Percentiles rank a stretch among this genome's conserved stretches.
Evolutionary conservation across 2,113 vertebrate genomes (phyloP).

Genomic region (Amphiprion percula): DNA sequence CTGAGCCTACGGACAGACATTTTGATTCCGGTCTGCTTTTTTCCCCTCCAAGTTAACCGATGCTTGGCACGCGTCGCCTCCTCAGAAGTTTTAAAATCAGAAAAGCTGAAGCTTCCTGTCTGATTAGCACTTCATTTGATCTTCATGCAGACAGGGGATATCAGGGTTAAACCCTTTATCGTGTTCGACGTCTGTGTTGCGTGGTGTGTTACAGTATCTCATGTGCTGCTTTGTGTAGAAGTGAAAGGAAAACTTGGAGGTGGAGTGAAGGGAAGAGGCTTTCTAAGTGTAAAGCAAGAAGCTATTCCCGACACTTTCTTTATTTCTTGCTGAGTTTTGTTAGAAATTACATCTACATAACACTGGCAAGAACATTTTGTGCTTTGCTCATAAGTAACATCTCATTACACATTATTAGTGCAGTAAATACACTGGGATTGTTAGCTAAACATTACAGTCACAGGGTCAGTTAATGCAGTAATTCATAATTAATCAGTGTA

Average conservation of each 20-base stretch:
- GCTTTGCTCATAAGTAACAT: neutral
- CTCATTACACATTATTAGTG: neutral
- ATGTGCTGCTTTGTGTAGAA: conserved; percentile 1
- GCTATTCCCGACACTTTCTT: no score
- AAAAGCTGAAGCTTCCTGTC: conserved; percentile 20
- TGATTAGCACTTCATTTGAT: conserved; percentile 61
- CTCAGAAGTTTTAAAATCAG: conserved; percentile 25
- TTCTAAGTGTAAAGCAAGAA: neutral
- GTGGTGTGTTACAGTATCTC: conserved; percentile 14
- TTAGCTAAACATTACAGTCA: conserved; percentile 18
- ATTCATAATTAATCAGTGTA: conserved; percentile 34
- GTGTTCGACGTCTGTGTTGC: conserved; percentile 15
- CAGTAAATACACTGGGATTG: neutral
- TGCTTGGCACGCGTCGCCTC: conserved; percentile 31
- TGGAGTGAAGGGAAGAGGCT: conserved; percentile 15
- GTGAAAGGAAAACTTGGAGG: neutral
- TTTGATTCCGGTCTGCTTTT: neutral
- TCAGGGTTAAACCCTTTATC: conserved; percentile 35
- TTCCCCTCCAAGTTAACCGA: neutral
- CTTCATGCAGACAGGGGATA: conserved; percentile 22
- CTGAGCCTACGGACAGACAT: neutral
- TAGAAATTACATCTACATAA: neutral
- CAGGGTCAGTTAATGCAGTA: conserved; percentile 6
- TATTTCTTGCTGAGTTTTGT: neutral
- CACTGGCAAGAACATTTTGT: neutral